Evolutionary conservation across 2,797 vertebrate species (phyloP), one percentile per base, ranked within the genome.

Genomic region (Falco novaeseelandiae): DNA sequence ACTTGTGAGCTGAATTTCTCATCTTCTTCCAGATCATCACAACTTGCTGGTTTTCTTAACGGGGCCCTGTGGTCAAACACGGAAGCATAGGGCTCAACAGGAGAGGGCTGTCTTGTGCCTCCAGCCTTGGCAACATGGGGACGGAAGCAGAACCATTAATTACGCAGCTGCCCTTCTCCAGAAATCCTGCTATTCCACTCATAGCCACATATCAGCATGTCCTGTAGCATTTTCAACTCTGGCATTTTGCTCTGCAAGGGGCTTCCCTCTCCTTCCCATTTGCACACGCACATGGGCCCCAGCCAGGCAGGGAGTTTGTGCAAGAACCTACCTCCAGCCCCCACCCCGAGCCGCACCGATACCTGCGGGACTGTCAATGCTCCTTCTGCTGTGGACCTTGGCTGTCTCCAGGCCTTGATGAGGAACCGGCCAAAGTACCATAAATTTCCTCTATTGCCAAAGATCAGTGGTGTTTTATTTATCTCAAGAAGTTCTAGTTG

Each of bases 1-100:
- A 83, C 93, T 96, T 87, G 72, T 36, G 72, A 94, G 73, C 49
- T 78, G 72, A 83, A 81, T 83, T 94, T 90, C 83, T 94, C 78
- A 85, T 95, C 91, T 76, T 40, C 30, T 88, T 91, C 87, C 91
- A 95, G 88, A 83, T 74, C 84, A 62, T 44, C 89, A 58, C 55
- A 72, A 42, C 57, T 58, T 65, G 59, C 54, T 95, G 86, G 42
- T 92, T 94, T 87, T 63, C 71, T 80, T 67, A 21, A 65, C 0
- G 4, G 30, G 67, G 51, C 26, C 58, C 70, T 8, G n/a, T 73
- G 81, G 78, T 80, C 82, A 74, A 32, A 74, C 29, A 16, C 1
- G 25, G 81, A 81, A 73, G 59, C 4, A 30, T 14, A 57, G 36
- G 54, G 61, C 78, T 85, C 69, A 38, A 54, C 9, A 52, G 74